phyloP scores from a whole-genome alignment of 1,140 invertebrate genomes.

The Pseudomyrmex concolor region DNA sequence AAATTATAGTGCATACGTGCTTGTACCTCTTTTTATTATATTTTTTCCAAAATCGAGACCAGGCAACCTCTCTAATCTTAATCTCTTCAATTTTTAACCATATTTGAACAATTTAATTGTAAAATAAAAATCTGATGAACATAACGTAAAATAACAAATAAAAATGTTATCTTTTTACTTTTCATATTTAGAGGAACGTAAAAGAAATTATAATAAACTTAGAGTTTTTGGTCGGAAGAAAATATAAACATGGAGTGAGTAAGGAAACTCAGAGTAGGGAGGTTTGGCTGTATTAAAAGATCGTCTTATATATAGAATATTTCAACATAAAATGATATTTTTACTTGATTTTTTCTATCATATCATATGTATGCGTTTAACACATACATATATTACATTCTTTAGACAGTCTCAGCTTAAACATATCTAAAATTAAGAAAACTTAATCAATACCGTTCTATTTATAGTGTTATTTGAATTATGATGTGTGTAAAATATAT shows the following conservation, averaged over 20 bases:
- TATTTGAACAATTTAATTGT: no score
- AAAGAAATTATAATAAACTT: background rate
- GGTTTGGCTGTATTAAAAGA: background rate
- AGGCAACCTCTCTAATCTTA: no score
- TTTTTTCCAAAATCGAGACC: no score
- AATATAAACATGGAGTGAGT: no score
- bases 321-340: background rate
- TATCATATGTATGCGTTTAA: constrained; percentile 12
- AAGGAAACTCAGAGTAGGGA: no score
- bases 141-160: no score
- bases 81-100: no score
- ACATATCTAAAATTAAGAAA: background rate
- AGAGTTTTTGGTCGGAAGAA: background rate
- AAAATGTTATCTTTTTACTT: no score
- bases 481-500: background rate
- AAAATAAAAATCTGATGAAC: no score
- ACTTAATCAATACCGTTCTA: background rate
- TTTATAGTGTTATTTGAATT: background rate
- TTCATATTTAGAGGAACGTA: no score
- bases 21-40: no score
- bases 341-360: background rate
- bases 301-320: background rate
- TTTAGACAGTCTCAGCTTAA: constrained; percentile 1
- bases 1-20: no score
- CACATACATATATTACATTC: constrained; percentile 24